phyloP scores from a whole-genome alignment of 2,888 invertebrate genomes.

The Hypselothyrea guttata region DNA sequence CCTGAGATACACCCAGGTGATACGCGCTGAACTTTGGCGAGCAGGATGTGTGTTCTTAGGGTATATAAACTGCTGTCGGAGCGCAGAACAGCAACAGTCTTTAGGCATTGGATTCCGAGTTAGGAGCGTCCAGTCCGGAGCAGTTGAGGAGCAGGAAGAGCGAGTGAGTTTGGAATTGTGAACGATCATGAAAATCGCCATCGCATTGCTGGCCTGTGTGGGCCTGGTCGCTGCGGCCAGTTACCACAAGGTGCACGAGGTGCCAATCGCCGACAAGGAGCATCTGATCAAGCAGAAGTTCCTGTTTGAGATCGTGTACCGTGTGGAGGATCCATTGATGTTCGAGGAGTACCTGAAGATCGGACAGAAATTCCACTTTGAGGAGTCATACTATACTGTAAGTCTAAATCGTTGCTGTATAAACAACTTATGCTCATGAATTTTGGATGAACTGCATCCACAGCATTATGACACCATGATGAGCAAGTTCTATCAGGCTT shows the following conservation, averaged over 20 bases:
- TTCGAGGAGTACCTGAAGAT: conserved; percentile 72
- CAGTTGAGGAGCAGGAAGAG: conserved; percentile 47
- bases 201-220: conserved; percentile 73
- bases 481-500: conserved; percentile 64
- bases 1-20: conserved; percentile 50
- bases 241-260: conserved; percentile 52
- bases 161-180: too few relatives aligned
- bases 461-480: conserved; percentile 63
- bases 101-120: conserved; percentile 66
- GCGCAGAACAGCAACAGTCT: conserved; percentile 57
- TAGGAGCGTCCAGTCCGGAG: conserved; percentile 59
- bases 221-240: conserved; percentile 66
- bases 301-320: conserved; percentile 66
- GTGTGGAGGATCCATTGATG: conserved; percentile 53
- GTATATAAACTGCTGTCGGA: conserved; percentile 39
- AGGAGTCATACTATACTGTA: conserved; percentile 53
- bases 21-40: conserved; percentile 15
- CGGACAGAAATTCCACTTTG: conserved; percentile 83
- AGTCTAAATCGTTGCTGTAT: too few relatives aligned
- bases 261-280: conserved; percentile 65
- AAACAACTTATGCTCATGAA: too few relatives aligned
- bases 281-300: conserved; percentile 73
- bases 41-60: conserved; percentile 10
- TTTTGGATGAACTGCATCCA: too few relatives aligned
- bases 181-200: conserved; percentile 77